These are phyloP conservation scores for Ganaspis brasiliensis DNA, from an alignment of 2,888 invertebrate species.

Conservation along the genomic window DNA sequence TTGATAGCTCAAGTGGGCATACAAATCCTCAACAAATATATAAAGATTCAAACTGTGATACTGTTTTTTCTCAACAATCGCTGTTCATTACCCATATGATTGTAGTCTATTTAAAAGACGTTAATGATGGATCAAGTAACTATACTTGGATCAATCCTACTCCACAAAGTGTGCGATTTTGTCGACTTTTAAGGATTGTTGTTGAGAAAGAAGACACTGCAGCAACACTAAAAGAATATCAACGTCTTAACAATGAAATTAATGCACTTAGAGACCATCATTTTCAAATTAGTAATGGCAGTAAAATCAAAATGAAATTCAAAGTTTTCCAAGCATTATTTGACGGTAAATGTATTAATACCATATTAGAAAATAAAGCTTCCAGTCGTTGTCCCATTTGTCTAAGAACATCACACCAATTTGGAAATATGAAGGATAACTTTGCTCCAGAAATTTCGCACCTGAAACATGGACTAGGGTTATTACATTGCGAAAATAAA, in stretches of 20 bases:
- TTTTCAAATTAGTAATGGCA: constrained; percentile 1
- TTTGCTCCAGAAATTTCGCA: neutral
- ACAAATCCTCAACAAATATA: neutral
- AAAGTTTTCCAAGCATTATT: constrained; percentile 7
- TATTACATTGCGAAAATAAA: neutral
- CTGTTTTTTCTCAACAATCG: neutral
- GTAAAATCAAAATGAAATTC: neutral
- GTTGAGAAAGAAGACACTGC: constrained; percentile 4
- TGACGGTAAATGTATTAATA: no score
- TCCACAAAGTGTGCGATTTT: constrained; percentile 3
- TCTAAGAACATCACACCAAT: neutral
- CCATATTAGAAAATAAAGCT: no score
- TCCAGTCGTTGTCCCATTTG: no score
- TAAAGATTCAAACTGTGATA: neutral
- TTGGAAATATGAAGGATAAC: neutral
- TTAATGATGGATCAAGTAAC: neutral
- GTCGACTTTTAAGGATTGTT: neutral
- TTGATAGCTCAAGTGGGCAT: neutral
- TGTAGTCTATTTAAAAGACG: neutral
- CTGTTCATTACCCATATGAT: neutral
- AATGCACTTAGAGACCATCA: neutral
- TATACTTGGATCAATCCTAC: constrained; percentile 19
- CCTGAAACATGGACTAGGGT: neutral
- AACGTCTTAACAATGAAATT: neutral
- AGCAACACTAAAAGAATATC: neutral